Evolutionary conservation across 2,888 invertebrate genomes (phyloP), one percentile per base, ranked within the genome.

Genomic region (Hoplodrina ambigua): DNA sequence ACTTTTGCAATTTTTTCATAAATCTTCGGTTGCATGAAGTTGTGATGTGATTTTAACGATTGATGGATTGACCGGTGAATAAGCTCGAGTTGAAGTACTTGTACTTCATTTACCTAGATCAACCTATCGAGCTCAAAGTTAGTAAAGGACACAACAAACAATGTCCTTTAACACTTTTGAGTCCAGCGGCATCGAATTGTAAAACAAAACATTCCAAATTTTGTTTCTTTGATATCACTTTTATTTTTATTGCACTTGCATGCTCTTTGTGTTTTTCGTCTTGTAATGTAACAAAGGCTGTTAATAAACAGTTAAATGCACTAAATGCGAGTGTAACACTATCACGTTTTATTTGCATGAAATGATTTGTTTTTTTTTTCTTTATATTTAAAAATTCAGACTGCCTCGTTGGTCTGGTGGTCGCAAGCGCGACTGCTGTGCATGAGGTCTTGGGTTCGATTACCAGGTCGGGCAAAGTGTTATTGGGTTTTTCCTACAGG

Each of bases 1-100:
- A 41, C 11, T 61, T 46, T 11, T 55, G 15, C 19, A 52, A 0
- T 15, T 13, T 19, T 10, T 61, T 46, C 1, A n/a, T 8, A 3
- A 41, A 30, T 37, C 19, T 57, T 46, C 19, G 11, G 13, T 69
- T 56, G 76, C 69, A 73, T 62, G 80, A 46, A 58, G 20, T 11
- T 20, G 0, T 53, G 15, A 37, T 55, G n/a, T 65, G 13, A 13
- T 46, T 17, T 41, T 70, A 11, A 50, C 1, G 4, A 62, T 41
- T 19, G 19, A 37, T 57, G 25, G 65, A n/a, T 33, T 53, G 1
- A 6, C 1, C 4, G 1, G 15, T n/a, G 17, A 30, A 49, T 50
- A 15, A 11, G 30, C 19, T 55, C 10, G 17, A 10, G 13, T 6
- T 46, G 6, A 37, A 46, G 0, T n/a, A n/a, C 15, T 2, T n/a